phyloP scores from a whole-genome alignment of 64 coral and sea anemone genomes.

The Stylophora pistillata region DNA sequence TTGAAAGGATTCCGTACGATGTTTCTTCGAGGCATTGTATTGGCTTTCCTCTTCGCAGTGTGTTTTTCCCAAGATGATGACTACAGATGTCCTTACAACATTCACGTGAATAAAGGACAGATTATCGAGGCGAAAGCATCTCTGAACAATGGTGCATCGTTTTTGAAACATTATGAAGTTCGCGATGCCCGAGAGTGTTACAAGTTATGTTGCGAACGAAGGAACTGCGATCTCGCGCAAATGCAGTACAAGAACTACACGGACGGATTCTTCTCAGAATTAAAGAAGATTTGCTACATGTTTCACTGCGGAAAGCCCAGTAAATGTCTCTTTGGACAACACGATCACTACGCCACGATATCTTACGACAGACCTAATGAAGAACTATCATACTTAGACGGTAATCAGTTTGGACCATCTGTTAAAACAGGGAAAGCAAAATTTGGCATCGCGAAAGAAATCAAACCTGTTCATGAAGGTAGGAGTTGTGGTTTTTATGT shows the following conservation, averaged over 20 bases:
- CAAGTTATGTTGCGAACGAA: slow-evolving; percentile 49
- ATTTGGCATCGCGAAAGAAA: not conserved
- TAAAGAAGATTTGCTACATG: slow-evolving; percentile 54
- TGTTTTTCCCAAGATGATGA: slow-evolving; percentile 1
- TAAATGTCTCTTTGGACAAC: slow-evolving; percentile 49
- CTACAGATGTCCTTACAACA: slow-evolving; percentile 27
- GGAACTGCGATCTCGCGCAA: slow-evolving; percentile 42
- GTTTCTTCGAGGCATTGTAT: slow-evolving; percentile 23
- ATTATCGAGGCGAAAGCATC: slow-evolving; percentile 53
- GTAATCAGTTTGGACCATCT: not conserved
- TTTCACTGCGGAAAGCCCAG: slow-evolving; percentile 57
- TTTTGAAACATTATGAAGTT: not conserved
- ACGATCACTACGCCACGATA: slow-evolving; percentile 66
- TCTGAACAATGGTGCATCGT: slow-evolving; percentile 48
- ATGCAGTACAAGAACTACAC: slow-evolving; percentile 54
- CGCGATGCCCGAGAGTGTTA: slow-evolving; percentile 45
- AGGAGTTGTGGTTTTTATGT: not conserved
- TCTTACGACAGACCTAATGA: slow-evolving; percentile 41
- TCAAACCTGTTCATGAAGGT: slow-evolving; percentile 9
- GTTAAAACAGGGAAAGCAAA: not conserved
- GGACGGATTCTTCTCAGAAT: not conserved
- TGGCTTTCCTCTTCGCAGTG: slow-evolving; percentile 54
- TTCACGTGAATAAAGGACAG: slow-evolving; percentile 56
- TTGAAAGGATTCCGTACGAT: slow-evolving; percentile 1
- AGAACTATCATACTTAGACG: not conserved